Conservation (phyloP, 2,113 vertebrate genomes). For the Ardeotis arabs region DNA sequence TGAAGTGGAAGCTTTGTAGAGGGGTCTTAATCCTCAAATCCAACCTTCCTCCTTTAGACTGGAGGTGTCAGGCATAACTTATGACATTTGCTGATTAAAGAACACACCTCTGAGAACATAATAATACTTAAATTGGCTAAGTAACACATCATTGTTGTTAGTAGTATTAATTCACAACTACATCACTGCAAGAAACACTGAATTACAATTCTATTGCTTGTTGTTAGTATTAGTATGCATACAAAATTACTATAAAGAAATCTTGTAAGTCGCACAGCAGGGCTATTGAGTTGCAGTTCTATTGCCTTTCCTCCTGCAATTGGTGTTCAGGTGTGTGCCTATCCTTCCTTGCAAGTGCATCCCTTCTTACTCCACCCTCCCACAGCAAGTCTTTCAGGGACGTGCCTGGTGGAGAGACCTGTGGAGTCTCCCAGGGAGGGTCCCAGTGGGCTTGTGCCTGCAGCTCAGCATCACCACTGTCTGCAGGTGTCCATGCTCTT, state of each 20-base stretch:
- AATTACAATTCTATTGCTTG: background rate
- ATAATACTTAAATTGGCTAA: background rate
- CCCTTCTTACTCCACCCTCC: background rate
- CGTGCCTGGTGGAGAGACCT: background rate
- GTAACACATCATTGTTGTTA: background rate
- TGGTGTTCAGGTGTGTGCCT: background rate
- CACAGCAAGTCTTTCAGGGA: background rate
- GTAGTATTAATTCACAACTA: background rate
- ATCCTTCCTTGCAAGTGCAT: background rate
- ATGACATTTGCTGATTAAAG: background rate
- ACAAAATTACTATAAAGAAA: background rate
- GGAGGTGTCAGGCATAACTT: background rate
- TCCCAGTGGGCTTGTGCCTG: background rate
- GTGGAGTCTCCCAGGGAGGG: background rate
- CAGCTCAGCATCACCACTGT: background rate
- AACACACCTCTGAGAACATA: background rate
- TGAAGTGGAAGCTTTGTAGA: background rate
- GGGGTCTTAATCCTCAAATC: background rate
- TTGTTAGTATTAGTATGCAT: background rate
- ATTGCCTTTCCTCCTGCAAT: background rate
- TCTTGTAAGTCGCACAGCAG: background rate
- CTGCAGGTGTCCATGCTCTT: background rate
- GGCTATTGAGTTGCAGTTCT: background rate
- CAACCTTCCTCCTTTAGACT: background rate
- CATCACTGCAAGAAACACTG: background rate